Evolutionary conservation across 23 tunicate genomes (phyloP).

Genomic region (Trididemnum nubilum): DNA sequence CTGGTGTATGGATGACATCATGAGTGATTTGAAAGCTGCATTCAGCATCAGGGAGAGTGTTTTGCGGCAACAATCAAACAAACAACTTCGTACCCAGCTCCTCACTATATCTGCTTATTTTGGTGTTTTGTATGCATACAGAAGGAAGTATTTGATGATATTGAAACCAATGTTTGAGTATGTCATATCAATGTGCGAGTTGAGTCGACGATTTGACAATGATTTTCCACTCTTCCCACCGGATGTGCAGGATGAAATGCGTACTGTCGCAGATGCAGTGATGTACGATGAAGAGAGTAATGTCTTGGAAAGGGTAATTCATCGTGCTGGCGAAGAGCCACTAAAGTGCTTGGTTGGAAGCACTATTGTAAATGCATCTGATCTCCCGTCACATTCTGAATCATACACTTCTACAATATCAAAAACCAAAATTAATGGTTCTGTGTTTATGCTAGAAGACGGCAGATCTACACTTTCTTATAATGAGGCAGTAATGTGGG

Average conservation of each 20-base stretch:
- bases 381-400: conserved; percentile 78
- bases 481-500: conserved; percentile 96
- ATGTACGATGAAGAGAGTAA: background rate
- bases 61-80: conserved; percentile 32
- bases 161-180: conserved; percentile 70
- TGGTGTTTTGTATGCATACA: conserved; percentile 64
- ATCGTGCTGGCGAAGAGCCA: conserved; percentile 48
- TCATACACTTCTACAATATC: conserved; percentile 62
- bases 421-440: conserved; percentile 56
- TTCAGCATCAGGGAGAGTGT: conserved; percentile 55
- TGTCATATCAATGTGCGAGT: conserved; percentile 51
- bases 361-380: conserved; percentile 52
- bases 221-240: conserved; percentile 41
- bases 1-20: conserved; percentile 64
- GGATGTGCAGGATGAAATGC: conserved; percentile 37
- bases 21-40: conserved; percentile 9
- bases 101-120: conserved; percentile 72
- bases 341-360: conserved; percentile 27
- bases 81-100: conserved; percentile 33
- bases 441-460: conserved; percentile 68
- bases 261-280: background rate
- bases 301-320: conserved; percentile 26
- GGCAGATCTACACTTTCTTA: conserved; percentile 63
- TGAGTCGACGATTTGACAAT: conserved; percentile 22
- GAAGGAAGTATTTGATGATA: conserved; percentile 28